Percentiles rank a stretch among this genome's conserved stretches.
Conservation (phyloP, 2,888 invertebrate species). For the Callosobruchus maculatus region DNA sequence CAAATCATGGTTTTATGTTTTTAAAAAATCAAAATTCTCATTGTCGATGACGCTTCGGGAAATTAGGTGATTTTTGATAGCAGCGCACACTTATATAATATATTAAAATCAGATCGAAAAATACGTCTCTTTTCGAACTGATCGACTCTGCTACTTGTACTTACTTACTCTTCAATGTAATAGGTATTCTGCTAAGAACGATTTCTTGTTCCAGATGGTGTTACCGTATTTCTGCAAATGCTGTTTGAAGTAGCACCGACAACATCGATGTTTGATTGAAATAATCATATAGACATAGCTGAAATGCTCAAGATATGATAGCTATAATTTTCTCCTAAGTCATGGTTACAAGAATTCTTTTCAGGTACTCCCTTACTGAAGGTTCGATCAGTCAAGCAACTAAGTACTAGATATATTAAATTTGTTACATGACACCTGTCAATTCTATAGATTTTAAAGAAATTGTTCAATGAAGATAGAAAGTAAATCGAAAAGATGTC, state of each 20-base stretch:
- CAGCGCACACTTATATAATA: too few species aligned
- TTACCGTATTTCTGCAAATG: constrained; percentile 87
- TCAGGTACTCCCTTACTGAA: not conserved
- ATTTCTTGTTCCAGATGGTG: constrained; percentile 64
- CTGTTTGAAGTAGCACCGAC: constrained; percentile 88
- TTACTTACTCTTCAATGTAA: too few species aligned
- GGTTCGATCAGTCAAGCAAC: not conserved
- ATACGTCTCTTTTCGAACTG: too few species aligned
- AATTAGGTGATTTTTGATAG: too few species aligned
- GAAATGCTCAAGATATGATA: constrained; percentile 9
- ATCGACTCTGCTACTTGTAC: not conserved
- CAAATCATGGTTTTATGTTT: too few species aligned
- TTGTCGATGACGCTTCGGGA: too few species aligned
- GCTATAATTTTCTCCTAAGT: constrained; percentile 8
- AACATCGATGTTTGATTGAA: constrained; percentile 68
- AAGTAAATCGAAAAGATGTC: too few species aligned
- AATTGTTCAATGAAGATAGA: not conserved
- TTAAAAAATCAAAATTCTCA: too few species aligned
- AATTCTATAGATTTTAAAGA: not conserved
- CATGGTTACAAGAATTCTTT: constrained; percentile 31
- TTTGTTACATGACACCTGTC: constrained; percentile 4
- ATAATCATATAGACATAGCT: constrained; percentile 1
- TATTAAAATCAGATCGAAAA: too few species aligned
- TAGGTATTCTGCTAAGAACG: not conserved
- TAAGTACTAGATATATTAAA: not conserved